A percentile compares a stretch with the other conserved stretches of the same genome.
These are phyloP conservation scores for Anoura caudifer DNA, from an alignment of 2,113 vertebrate genomes.

Conservation along the genomic window DNA sequence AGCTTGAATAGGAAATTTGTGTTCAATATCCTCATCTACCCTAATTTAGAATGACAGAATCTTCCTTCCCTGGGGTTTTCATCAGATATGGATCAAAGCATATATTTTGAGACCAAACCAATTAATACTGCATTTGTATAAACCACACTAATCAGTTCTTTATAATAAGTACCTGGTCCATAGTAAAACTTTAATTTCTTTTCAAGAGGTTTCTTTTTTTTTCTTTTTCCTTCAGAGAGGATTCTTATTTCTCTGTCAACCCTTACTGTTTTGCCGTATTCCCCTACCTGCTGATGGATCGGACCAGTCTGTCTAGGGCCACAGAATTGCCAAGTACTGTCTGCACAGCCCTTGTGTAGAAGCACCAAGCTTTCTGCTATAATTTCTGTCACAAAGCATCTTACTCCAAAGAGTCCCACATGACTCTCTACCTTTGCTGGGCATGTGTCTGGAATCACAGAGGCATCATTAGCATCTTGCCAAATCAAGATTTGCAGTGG, in stretches of 20 bases:
- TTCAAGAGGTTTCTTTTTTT: not conserved
- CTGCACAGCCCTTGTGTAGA: not conserved
- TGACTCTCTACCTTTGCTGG: not conserved
- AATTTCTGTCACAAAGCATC: not conserved
- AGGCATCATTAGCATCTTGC: not conserved
- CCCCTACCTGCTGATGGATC: not conserved
- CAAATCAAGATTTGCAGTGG: not conserved
- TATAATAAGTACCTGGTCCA: not conserved
- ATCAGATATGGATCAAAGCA: conserved; percentile 12
- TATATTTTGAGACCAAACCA: not conserved
- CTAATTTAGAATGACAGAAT: conserved; percentile 2
- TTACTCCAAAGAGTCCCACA: not conserved
- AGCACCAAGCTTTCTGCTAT: not conserved
- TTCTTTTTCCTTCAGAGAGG: not conserved
- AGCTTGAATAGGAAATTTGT: conserved; percentile 7
- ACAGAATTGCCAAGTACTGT: not conserved
- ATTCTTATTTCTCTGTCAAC: not conserved
- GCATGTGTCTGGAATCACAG: not conserved
- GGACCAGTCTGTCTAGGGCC: not conserved
- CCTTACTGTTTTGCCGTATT: not conserved
- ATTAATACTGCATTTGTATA: not conserved
- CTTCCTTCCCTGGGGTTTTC: not conserved
- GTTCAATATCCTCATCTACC: not conserved
- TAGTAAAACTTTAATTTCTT: not conserved
- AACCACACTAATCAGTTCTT: not conserved